phyloP scores from a whole-genome alignment of 1,140 invertebrate species.

The Doryteuthis pealeii region DNA sequence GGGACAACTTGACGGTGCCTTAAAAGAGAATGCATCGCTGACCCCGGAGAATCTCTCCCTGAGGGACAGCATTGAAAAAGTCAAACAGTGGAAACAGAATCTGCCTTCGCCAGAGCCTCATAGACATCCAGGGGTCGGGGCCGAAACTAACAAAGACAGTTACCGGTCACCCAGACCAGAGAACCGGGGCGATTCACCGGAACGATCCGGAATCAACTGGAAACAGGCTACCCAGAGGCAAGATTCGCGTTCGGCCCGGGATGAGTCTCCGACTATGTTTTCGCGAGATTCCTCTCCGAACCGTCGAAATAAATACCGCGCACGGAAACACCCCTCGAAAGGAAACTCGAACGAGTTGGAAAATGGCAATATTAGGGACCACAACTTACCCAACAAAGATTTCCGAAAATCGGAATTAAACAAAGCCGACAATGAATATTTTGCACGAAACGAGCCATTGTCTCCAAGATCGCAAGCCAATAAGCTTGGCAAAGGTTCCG shows the following conservation, averaged over 20 bases:
- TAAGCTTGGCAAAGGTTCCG: slow-evolving; percentile 18
- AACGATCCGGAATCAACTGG: background rate
- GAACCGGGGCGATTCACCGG: slow-evolving; percentile 13
- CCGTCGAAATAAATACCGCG: slow-evolving; percentile 18
- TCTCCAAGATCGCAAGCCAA: background rate
- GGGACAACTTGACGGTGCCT: slow-evolving; percentile 29
- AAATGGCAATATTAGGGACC: slow-evolving; percentile 32
- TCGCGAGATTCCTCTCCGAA: slow-evolving; percentile 16
- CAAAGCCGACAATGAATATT: slow-evolving; percentile 57
- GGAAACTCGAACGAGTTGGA: slow-evolving; percentile 36
- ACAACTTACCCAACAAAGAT: slow-evolving; percentile 67
- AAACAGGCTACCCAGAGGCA: background rate
- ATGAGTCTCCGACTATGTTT: slow-evolving; percentile 12
- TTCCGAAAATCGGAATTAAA: slow-evolving; percentile 76
- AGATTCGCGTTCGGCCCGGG: slow-evolving; percentile 6
- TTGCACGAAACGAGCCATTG: background rate
- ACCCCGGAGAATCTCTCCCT: slow-evolving; percentile 53
- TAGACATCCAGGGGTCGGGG: slow-evolving; percentile 28
- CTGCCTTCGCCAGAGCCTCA: slow-evolving; percentile 33
- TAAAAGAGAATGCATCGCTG: slow-evolving; percentile 34
- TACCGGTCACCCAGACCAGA: slow-evolving; percentile 22
- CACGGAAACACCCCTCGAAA: slow-evolving; percentile 23
- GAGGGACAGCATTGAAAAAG: slow-evolving; percentile 57
- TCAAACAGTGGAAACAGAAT: slow-evolving; percentile 50
- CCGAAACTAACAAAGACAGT: slow-evolving; percentile 26